phyloP scores from a whole-genome alignment of 1,140 invertebrate species.

The Macrobrachium rosenbergii region DNA sequence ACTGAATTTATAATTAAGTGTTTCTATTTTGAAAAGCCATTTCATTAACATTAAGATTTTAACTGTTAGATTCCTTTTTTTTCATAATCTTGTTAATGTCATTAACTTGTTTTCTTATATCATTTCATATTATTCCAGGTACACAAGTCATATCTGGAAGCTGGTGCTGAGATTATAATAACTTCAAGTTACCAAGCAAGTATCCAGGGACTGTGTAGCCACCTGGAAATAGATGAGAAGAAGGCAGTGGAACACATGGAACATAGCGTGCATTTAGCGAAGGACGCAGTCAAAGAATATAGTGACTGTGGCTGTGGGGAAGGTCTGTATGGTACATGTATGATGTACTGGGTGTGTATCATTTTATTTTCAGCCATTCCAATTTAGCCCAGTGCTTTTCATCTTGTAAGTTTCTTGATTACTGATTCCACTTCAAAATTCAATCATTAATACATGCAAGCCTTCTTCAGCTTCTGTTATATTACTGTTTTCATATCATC shows the following conservation, averaged over 20 bases:
- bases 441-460: too few species aligned
- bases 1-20: too few species aligned
- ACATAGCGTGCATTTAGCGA: slow-evolving; percentile 79
- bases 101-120: not conserved
- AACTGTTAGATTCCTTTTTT: too few species aligned
- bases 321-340: not conserved
- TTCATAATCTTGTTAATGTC: not conserved
- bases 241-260: slow-evolving; percentile 79
- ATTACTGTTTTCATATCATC: too few species aligned
- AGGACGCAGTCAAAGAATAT: slow-evolving; percentile 73
- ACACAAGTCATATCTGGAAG: slow-evolving; percentile 44
- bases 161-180: slow-evolving; percentile 73
- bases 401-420: too few species aligned
- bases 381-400: too few species aligned
- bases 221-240: slow-evolving; percentile 76
- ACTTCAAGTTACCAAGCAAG: slow-evolving; percentile 93
- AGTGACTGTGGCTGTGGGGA: not conserved
- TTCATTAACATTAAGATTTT: too few species aligned
- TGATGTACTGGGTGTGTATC: too few species aligned
- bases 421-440: too few species aligned
- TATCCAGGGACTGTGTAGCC: slow-evolving; percentile 81
- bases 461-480: too few species aligned
- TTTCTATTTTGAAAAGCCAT: too few species aligned
- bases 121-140: slow-evolving; percentile 34
- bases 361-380: too few species aligned